Percentiles rank a stretch among this genome's conserved stretches.
Conservation (phyloP, 2,888 invertebrate species). For the Polydrusus pterygomalis region DNA sequence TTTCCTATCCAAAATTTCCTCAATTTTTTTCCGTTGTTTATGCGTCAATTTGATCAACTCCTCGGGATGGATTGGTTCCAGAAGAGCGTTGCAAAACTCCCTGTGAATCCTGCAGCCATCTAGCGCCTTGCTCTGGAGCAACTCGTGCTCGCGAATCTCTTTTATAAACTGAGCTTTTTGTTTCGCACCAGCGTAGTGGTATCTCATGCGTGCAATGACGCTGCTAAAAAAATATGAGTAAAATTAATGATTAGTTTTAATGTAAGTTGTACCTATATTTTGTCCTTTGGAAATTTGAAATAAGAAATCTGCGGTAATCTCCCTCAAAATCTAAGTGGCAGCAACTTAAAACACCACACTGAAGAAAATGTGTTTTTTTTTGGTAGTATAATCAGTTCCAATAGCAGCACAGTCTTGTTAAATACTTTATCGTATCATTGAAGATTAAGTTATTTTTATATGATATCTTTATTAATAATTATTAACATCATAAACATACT, state of each 20-base stretch:
- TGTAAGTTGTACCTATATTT: no score
- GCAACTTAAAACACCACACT: no score
- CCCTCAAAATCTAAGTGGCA: no score
- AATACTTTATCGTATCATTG: no score
- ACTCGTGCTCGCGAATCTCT: constrained; percentile 78
- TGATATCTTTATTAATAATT: no score
- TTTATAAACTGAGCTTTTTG: constrained; percentile 77
- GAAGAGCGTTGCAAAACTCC: constrained; percentile 77
- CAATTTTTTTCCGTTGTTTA: constrained; percentile 65
- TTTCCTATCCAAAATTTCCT: constrained; percentile 61
- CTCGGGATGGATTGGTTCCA: constrained; percentile 66
- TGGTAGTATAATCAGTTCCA: no score
- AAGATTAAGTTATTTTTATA: no score
- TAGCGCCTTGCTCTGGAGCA: constrained; percentile 77
- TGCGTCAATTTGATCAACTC: constrained; percentile 65
- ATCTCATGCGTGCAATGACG: constrained; percentile 79
- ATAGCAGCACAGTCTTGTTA: no score
- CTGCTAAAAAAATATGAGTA: constrained; percentile 70
- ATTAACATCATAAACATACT: no score
- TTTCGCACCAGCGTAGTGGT: constrained; percentile 73
- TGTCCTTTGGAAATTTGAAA: no score
- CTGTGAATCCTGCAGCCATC: constrained; percentile 80
- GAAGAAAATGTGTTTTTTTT: no score
- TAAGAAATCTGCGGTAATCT: no score
- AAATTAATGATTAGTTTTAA: not conserved